Percentiles rank a stretch among this genome's conserved stretches.
Evolutionary conservation across 1,140 invertebrate genomes (phyloP).

Genomic region (Hyles vespertilio): DNA sequence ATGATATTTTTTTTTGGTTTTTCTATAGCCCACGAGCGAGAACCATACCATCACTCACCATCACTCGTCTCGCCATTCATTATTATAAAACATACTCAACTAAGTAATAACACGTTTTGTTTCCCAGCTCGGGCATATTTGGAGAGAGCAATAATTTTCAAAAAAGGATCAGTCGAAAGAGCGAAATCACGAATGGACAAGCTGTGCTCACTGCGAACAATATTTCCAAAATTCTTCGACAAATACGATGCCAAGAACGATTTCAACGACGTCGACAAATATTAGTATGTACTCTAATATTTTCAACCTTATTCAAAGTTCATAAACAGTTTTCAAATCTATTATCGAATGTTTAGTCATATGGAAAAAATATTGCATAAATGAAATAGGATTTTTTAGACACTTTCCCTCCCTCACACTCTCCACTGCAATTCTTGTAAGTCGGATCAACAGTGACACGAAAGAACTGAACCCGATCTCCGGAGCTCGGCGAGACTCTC

Average conservation of each 20-base stretch:
- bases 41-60: too few relatives aligned
- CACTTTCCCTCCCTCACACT: neutral
- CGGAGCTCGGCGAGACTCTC: too few relatives aligned
- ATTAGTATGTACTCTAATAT: neutral
- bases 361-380: neutral
- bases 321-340: neutral
- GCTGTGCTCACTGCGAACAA: conserved; percentile 23
- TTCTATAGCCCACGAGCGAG: neutral
- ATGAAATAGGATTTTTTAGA: conserved; percentile 1
- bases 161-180: conserved; percentile 29
- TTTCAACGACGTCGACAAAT: neutral
- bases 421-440: too few relatives aligned
- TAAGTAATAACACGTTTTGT: neutral
- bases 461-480: too few relatives aligned
- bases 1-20: too few relatives aligned
- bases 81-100: neutral
- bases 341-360: neutral
- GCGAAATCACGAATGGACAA: conserved; percentile 30
- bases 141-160: conserved; percentile 17
- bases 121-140: conserved; percentile 19
- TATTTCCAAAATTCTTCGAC: conserved; percentile 27
- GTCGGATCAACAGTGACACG: too few relatives aligned
- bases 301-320: neutral
- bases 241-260: conserved; percentile 8
- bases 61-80: neutral